Base-by-base conservation (phyloP, 2,113 vertebrate species). In the Callopanchax toddi region DNA sequence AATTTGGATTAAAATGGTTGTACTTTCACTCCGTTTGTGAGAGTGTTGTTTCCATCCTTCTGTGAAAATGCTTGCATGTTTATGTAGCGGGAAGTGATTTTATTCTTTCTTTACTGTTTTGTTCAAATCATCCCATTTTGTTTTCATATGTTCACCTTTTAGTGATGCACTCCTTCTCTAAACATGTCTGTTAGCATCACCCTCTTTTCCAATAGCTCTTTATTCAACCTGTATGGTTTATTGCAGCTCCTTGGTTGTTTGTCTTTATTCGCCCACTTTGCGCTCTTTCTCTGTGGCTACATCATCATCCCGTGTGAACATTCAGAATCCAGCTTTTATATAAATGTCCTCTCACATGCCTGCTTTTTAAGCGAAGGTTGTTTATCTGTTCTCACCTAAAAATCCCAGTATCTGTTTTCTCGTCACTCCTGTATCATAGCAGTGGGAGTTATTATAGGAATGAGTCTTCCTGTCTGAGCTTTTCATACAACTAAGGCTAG, bases 401-500 rank as follows among this genome's bases (percentile, higher is more conserved):
- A 48, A 58, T 52, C 22, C 11, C 9, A 2, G 22, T 26, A 16
- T 59, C 26, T n/a, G 1, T 48, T 36, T 59, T 16, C 37, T 54
- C 25, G 10, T 54, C 11, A 12, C 54, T 43, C 13, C 26, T 53
- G 48, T 55, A 26, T 74, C n/a, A 59, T 40, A 23, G 32, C 0
- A 18, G 50, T 11, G 1, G 16, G 25, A 29, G 68, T 84, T 61
- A 60, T 74, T 75, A 53, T 40, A 26, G 60, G 18, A 55, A 57
- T 51, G 52, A 50, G 57, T 69, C 60, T 3, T 43, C 49, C 20
- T 67, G 56, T 23, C 60, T 18, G 37, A 75, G 60, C 57, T 46
- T 50, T 44, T 76, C 60, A 55, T 53, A 76, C 65, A 62, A 74
- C 57, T 76, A 59, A 8, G 71, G 48, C 69, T 55, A 60, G 58